Percentiles rank a stretch among this genome's conserved stretches.
These are phyloP conservation scores for Peromyscus maniculatus DNA, from an alignment of 2,113 vertebrate species.

Conservation along the genomic window DNA sequence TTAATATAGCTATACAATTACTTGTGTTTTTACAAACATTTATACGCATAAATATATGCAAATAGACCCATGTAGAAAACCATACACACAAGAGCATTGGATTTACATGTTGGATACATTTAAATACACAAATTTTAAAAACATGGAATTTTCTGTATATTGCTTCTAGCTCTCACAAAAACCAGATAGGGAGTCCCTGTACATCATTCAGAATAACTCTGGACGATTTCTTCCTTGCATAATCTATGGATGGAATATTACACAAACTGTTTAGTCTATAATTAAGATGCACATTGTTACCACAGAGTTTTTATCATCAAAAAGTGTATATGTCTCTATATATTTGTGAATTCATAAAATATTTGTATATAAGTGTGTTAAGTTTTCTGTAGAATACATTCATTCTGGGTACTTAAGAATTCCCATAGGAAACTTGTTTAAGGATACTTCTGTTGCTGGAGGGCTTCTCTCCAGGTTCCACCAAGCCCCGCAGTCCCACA, in stretches of 20 bases:
- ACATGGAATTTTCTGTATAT: neutral
- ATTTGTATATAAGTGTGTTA: neutral
- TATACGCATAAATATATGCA: neutral
- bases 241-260: neutral
- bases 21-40: neutral
- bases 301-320: neutral
- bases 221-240: neutral
- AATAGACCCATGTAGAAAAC: neutral
- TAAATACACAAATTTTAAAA: neutral
- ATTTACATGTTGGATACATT: neutral
- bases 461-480: no score
- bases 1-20: neutral
- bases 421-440: neutral
- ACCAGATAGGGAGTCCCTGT: neutral
- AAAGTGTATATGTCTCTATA: neutral
- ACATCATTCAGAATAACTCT: neutral
- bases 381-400: neutral
- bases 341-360: neutral
- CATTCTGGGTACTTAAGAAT: neutral
- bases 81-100: neutral
- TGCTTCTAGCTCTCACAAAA: neutral
- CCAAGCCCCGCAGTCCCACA: no score
- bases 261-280: neutral
- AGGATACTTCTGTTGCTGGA: neutral
- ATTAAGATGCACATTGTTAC: constrained; percentile 18